Percentiles rank a stretch among this genome's conserved stretches.
These are phyloP conservation scores for Mohoua ochrocephala DNA, from an alignment of 2,113 vertebrate species.

Conservation along the genomic window DNA sequence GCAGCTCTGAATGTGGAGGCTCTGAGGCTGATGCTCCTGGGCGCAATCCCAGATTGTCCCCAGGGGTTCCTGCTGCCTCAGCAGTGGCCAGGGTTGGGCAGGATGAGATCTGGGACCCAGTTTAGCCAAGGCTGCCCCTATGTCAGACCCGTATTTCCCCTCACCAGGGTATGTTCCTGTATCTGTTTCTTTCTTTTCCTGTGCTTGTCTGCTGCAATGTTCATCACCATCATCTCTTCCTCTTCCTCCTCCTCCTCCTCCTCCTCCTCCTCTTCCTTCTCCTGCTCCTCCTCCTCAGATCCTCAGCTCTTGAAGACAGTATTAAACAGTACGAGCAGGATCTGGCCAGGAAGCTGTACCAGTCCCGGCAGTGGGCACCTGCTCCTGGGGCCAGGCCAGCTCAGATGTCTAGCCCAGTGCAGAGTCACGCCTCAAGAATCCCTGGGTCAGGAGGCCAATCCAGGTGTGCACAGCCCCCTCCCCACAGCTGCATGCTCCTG, in stretches of 20 bases:
- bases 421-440: conserved; percentile 6
- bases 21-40: background rate
- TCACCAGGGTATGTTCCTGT: conserved; percentile 19
- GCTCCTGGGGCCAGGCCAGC: conserved; percentile 62
- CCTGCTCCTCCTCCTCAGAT: conserved; percentile 68
- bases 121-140: background rate
- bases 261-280: background rate
- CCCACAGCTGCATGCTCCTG: conserved; percentile 38
- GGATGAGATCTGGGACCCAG: background rate
- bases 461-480: conserved; percentile 56
- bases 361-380: conserved; percentile 83
- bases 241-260: background rate
- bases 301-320: conserved; percentile 87
- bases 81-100: background rate
- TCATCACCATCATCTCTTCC: conserved; percentile 46
- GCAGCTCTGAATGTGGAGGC: background rate
- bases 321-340: conserved; percentile 92
- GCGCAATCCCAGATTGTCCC: background rate
- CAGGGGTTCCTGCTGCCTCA: background rate
- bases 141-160: background rate
- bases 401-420: conserved; percentile 32
- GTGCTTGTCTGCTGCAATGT: conserved; percentile 5
- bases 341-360: conserved; percentile 90
- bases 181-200: conserved; percentile 46
- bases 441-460: conserved; percentile 40